Evolutionary conservation across 2,797 vertebrate genomes (phyloP).

Genomic region (Acanthis flammea): DNA sequence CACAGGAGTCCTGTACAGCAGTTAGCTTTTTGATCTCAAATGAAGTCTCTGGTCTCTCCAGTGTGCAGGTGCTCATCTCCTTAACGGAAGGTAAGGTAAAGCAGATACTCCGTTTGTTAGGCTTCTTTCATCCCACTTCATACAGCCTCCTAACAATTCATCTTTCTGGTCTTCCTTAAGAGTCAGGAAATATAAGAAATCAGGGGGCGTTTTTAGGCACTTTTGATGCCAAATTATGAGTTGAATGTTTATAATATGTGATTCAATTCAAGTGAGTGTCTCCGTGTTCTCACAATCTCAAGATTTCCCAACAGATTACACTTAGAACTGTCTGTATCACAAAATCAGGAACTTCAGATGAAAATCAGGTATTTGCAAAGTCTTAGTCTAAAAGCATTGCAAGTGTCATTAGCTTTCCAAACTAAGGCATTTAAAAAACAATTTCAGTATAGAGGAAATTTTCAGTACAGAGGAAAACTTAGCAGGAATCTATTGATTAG

Average conservation of each 20-base stretch:
- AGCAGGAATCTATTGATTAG: neutral
- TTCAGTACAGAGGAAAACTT: neutral
- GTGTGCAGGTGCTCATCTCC: neutral
- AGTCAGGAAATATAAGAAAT: slow-evolving; percentile 17
- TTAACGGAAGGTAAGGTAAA: neutral
- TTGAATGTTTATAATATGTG: slow-evolving; percentile 13
- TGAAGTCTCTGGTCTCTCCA: neutral
- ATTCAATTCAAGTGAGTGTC: slow-evolving; percentile 18
- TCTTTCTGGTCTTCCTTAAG: slow-evolving; percentile 3
- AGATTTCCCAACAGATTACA: neutral
- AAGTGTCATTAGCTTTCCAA: neutral
- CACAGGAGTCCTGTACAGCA: neutral
- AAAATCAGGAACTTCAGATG: neutral
- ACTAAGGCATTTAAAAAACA: neutral
- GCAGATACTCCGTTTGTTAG: neutral
- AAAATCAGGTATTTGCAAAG: neutral
- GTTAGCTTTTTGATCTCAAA: neutral
- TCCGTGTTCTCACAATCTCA: neutral
- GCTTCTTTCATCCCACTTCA: neutral
- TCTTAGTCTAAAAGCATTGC: neutral
- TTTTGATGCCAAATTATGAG: slow-evolving; percentile 5
- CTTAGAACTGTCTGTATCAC: neutral
- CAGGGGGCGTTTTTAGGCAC: slow-evolving; percentile 20
- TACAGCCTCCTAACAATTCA: neutral
- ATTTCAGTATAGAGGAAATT: neutral